phyloP scores from a whole-genome alignment of 2,797 vertebrate genomes.

The Pantherophis alleghaniensis region DNA sequence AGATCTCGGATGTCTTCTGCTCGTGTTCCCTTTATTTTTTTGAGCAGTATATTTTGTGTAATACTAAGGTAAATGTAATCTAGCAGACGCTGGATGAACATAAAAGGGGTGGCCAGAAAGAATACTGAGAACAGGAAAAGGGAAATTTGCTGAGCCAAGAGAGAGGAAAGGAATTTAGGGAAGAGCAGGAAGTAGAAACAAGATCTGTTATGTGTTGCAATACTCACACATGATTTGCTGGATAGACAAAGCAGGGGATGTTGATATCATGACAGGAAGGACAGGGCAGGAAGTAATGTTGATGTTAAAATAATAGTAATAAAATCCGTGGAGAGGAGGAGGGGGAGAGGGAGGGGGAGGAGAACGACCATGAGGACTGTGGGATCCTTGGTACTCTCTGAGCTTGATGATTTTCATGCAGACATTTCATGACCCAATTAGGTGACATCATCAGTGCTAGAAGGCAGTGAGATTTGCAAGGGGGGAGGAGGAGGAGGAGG shows the following conservation, averaged over 20 bases:
- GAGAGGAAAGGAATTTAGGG: not conserved
- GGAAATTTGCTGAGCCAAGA: not conserved
- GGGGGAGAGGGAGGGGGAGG: no score
- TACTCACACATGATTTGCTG: not conserved
- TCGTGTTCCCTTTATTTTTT: no score
- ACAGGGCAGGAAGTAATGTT: not conserved
- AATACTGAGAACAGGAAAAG: not conserved
- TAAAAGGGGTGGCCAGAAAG: not conserved
- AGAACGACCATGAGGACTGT: no score
- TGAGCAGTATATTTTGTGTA: not conserved
- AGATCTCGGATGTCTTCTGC: no score
- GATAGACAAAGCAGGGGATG: not conserved
- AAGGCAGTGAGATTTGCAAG: no score
- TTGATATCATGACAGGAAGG: slow-evolving; percentile 2
- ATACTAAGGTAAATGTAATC: not conserved
- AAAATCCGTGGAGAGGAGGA: not conserved
- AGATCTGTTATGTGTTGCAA: not conserved
- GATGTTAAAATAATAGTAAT: not conserved
- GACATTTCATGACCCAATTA: no score
- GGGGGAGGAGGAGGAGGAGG: no score
- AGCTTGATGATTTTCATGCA: no score
- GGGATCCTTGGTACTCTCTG: no score
- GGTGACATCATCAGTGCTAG: no score
- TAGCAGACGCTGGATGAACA: not conserved
- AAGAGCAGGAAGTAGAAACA: slow-evolving; percentile 3